Base-by-base conservation (phyloP, 2,113 vertebrate species). In the Tympanuchus pallidicinctus region DNA sequence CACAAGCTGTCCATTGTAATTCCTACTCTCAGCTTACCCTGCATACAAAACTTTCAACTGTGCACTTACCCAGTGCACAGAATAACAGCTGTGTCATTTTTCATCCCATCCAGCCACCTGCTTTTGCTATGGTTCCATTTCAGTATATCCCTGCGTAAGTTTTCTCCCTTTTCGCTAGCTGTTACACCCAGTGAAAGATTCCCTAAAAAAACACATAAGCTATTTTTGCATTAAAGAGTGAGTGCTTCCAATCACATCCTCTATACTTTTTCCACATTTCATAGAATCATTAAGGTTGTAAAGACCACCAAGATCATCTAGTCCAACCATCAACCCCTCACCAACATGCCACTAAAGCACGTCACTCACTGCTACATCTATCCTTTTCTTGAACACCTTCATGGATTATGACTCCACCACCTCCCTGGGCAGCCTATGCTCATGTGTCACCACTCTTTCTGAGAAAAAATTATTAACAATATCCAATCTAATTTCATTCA, bases 81-180 rank as follows among this genome's bases (percentile, higher is more conserved):
- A 32, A 50, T 43, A 86, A 63, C 59, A 93, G 81, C 82, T 77
- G 74, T 13, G 45, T 40, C 67, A 20, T 27, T 90, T 90, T 91
- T 56, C 56, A 57, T 32, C 30, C 17, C 56, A 57, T 32, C 10
- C 18, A 57, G 17, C 19, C 65, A 75, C 0, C 0, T 43, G 50
- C 32, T 92, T 93, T 69, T 73, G 63, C 65, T 57, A 38, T 12
- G 5, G 27, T 74, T 89, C 66, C 5, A 0, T 74, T 87, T 59
- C 60, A 34, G 80, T 59, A 45, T 3, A 64, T 3, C 13, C 10
- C 30, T 67, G 24, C 34, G 9, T 45, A 43, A 7, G 20, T 65
- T 81, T 60, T 67, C 38, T 86, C 24, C 57, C 54, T 3, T 47
- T 83, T 80, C 38, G 7, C 24, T 36, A 13, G 1, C 18, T 75